These are phyloP conservation scores for Odontophorus gujanensis DNA, from an alignment of 2,113 vertebrate genomes.

Conservation along the genomic window DNA sequence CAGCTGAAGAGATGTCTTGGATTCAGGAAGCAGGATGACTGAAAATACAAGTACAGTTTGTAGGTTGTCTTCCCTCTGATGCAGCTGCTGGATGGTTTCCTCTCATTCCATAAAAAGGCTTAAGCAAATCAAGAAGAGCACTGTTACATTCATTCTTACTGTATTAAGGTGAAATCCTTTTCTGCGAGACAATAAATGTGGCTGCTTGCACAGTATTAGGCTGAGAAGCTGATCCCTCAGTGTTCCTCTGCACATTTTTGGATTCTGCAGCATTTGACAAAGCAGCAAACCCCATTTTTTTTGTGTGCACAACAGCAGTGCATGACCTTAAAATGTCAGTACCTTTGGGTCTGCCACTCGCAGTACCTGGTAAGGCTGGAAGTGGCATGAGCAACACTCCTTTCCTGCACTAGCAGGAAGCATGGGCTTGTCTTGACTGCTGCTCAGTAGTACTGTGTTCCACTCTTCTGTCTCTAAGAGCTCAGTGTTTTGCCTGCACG, in stretches of 20 bases:
- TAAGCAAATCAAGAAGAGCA: not conserved
- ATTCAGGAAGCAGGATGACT: not conserved
- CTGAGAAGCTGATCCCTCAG: not conserved
- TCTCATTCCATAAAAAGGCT: not conserved
- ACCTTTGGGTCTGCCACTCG: not conserved
- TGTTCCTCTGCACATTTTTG: not conserved
- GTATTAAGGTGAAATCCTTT: not conserved
- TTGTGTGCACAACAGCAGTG: not conserved
- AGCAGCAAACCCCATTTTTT: not conserved
- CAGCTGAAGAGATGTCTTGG: not conserved
- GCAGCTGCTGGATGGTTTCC: not conserved
- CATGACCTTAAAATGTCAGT: not conserved
- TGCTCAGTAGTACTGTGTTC: not conserved
- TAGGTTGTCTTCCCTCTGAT: not conserved
- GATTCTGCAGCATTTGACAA: not conserved
- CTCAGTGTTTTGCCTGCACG: not conserved
- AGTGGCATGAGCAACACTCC: not conserved
- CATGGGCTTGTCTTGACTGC: not conserved
- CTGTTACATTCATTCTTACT: not conserved
- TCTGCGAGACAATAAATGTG: not conserved
- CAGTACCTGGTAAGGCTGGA: not conserved
- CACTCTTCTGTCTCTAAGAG: not conserved
- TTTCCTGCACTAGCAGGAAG: not conserved
- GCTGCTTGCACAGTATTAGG: not conserved
- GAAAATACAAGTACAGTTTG: not conserved